Conservation (phyloP, 2,113 vertebrate genomes). For the Crotalus helleri region DNA sequence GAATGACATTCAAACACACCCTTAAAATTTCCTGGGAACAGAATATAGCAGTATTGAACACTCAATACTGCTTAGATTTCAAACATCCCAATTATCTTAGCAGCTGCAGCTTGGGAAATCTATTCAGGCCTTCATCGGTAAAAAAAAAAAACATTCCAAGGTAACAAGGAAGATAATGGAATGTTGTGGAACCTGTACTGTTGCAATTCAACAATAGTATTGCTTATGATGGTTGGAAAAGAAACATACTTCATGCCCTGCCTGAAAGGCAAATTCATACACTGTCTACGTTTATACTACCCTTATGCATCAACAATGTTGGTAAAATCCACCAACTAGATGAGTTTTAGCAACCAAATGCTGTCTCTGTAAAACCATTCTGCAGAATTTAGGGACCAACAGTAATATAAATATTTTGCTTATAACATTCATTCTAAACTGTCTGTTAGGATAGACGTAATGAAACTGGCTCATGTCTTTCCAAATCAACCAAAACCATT, state of each 20-base stretch:
- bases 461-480: not conserved
- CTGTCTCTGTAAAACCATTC: not conserved
- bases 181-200: conserved; percentile 7
- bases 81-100: conserved; percentile 1
- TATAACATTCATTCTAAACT: not conserved
- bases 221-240: not conserved
- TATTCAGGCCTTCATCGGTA: conserved; percentile 2
- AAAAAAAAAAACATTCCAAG: not conserved
- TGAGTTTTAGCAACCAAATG: not conserved
- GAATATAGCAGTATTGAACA: not conserved
- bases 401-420: not conserved
- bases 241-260: not conserved
- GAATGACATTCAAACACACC: not conserved
- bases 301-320: not conserved
- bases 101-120: conserved; percentile 3
- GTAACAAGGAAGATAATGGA: conserved; percentile 1
- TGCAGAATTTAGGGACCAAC: not conserved
- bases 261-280: not conserved
- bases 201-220: not conserved
- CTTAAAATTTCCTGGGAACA: conserved; percentile 5
- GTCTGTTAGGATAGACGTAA: not conserved
- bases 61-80: not conserved
- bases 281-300: not conserved
- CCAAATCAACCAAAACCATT: not conserved
- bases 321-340: not conserved